Conservation (phyloP, 2,113 vertebrate genomes). For the Salminus brasiliensis region DNA sequence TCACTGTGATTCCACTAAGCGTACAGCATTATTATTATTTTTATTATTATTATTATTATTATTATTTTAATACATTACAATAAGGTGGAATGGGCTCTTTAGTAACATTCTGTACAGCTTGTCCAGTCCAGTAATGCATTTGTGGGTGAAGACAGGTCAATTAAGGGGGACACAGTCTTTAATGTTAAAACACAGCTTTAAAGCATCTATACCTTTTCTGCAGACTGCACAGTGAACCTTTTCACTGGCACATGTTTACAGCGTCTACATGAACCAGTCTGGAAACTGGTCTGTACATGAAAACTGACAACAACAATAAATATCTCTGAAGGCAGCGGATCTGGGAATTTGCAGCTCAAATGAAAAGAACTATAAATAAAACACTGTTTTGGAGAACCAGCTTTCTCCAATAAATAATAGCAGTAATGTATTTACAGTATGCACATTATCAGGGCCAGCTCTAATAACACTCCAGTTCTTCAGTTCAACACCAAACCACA, state of each 20-base stretch:
- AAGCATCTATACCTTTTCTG: background rate
- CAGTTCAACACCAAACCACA: conserved; percentile 41
- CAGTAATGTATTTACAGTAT: conserved; percentile 90
- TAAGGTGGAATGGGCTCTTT: background rate
- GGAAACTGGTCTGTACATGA: conserved; percentile 54
- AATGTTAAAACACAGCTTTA: background rate
- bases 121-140: background rate
- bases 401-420: conserved; percentile 90
- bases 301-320: conserved; percentile 75
- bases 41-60: no score
- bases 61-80: background rate
- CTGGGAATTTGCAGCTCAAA: conserved; percentile 66
- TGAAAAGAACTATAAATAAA: conserved; percentile 85
- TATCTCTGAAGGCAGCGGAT: conserved; percentile 66
- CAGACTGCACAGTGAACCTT: background rate
- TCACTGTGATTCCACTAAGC: no score
- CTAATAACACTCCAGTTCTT: conserved; percentile 51
- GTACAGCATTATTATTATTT: no score
- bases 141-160: background rate
- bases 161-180: background rate
- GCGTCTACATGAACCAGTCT: background rate
- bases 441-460: conserved; percentile 73
- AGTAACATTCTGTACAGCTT: background rate
- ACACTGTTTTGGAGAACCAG: conserved; percentile 67
- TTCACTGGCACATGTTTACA: background rate